Conservation (phyloP, 2,797 vertebrate genomes). For the Pteronotus mesoamericanus region DNA sequence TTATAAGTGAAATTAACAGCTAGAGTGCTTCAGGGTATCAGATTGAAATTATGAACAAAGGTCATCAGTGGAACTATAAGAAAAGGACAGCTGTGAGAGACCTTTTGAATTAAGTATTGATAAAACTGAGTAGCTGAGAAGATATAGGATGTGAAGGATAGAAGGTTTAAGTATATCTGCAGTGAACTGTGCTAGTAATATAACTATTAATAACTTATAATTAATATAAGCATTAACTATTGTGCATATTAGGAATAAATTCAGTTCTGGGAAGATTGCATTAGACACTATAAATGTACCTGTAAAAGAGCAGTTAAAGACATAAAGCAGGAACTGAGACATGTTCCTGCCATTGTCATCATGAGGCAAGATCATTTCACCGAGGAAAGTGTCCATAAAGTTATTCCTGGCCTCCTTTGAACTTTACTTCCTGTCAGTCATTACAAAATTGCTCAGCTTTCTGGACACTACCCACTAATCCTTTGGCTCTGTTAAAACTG, state of each 20-base stretch:
- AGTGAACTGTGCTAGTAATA: background rate
- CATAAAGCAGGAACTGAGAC: background rate
- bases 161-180: background rate
- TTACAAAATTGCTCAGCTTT: background rate
- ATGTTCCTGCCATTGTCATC: too few species aligned
- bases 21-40: background rate
- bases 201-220: background rate
- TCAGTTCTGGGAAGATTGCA: background rate
- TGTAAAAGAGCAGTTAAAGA: background rate
- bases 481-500: background rate
- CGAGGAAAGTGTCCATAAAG: background rate
- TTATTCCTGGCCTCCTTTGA: too few species aligned
- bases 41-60: background rate
- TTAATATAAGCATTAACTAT: background rate
- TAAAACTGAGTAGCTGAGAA: background rate
- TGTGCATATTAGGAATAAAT: background rate
- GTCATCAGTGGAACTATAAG: background rate
- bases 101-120: background rate
- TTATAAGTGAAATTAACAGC: background rate
- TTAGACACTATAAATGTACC: background rate
- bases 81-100: background rate
- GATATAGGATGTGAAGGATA: background rate
- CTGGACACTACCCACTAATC: background rate
- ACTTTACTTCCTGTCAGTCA: background rate
- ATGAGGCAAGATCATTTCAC: background rate